Evolutionary conservation across 1,140 invertebrate genomes (phyloP).

Genomic region (Notospermus geniculatus): DNA sequence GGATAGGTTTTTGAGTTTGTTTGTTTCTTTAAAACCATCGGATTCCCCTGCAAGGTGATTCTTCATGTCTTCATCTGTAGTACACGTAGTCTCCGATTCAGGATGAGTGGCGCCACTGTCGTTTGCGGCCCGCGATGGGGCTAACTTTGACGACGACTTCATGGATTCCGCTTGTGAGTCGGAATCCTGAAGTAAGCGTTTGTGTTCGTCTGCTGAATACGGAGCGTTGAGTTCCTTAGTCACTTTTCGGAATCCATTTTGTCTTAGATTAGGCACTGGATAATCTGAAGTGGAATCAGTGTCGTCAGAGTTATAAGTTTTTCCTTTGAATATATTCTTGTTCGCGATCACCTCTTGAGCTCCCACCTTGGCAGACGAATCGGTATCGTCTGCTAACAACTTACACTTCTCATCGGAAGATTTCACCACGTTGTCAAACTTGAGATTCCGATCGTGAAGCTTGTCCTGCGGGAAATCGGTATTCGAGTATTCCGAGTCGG

Average conservation of each 20-base stretch:
- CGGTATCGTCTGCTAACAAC: neutral
- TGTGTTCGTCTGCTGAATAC: neutral
- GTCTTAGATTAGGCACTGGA: neutral
- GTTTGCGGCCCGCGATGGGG: neutral
- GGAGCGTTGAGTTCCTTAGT: neutral
- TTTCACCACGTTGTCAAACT: neutral
- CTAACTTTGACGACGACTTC: neutral
- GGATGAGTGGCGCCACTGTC: neutral
- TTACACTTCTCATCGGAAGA: slow-evolving; percentile 2
- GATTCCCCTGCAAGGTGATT: slow-evolving; percentile 1
- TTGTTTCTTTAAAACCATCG: neutral
- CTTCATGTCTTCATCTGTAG: slow-evolving; percentile 7
- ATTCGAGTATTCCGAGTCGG: neutral
- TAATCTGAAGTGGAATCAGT: neutral
- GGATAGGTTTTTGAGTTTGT: slow-evolving; percentile 3
- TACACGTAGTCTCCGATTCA: slow-evolving; percentile 5
- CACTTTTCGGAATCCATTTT: slow-evolving; percentile 6
- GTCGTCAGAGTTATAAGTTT: neutral
- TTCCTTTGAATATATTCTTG: neutral
- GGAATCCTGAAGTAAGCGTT: neutral
- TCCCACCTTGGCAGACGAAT: neutral
- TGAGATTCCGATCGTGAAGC: neutral
- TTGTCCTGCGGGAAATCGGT: slow-evolving; percentile 1
- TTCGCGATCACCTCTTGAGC: neutral
- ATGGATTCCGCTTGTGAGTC: neutral